Base-by-base conservation (phyloP, 2,113 vertebrate species). In the Hystrix brachyura region DNA sequence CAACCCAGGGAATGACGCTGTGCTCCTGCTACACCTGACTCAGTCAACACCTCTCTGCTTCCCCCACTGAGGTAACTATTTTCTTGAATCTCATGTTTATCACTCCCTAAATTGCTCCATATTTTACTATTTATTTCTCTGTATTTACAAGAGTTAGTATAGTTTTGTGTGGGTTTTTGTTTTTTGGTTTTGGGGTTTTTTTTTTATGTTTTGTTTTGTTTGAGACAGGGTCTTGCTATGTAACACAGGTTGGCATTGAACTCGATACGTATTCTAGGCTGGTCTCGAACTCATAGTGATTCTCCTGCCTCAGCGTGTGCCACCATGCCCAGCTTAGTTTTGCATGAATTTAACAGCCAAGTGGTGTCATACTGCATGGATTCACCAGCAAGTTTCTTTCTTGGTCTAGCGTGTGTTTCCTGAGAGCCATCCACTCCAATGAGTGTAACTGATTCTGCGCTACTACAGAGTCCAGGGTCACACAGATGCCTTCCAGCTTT, bases 341-440 rank as follows among this genome's bases (percentile, higher is more conserved):
- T 95, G 69, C 53, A 55, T 67, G 76, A 64, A 83, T 79, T 89
- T 88, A 85, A 95, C 85, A 43, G 62, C 71, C 23, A 69, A 51
- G 12, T 60, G 76, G 69, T 21, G 32, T 87, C 17, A 59, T 12
- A 64, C 27, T 65, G 18, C 19, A n/a, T 51, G 72, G 18, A 62
- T 65, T 55, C 64, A 60, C n/a, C 59, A 43, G 64, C 34, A 38
- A 64, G 34, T 53, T 82, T 93, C 11, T 29, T 62, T 62, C 34
- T 38, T 38, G 29, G 51, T 64, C n/a, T 46, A 3, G 27, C n/a
- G 19, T 38, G 34, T 32, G 18, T 95, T 92, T 84, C 19, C 82
- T 43, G 81, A 94, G 46, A 87, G n/a, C 51, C 59, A 21, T n/a
- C 43, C 76, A 17, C 0, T 0, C 64, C 0, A 1, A 12, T 5